phyloP scores from a whole-genome alignment of 2,113 vertebrate genomes.

The Hemiprocne comata region DNA sequence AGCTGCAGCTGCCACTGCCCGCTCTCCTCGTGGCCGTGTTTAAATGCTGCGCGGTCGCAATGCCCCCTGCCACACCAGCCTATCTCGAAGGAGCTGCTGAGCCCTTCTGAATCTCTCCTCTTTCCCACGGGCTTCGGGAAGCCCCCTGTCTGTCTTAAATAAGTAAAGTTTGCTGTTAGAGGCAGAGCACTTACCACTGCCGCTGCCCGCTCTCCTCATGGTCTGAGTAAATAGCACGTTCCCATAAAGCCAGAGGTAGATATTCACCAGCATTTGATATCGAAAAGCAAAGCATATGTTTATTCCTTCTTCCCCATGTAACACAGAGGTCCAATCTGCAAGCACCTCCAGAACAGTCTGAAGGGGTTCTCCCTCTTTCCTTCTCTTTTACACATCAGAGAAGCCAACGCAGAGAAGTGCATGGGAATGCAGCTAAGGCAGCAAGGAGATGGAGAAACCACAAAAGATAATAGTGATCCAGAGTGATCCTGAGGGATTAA shows the following conservation, averaged over 20 bases:
- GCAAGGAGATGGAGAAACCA: background rate
- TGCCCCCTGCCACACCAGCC: too few species aligned
- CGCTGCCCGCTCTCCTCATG: too few species aligned
- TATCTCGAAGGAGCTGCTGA: too few species aligned
- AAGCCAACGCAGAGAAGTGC: background rate
- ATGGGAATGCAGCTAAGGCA: background rate
- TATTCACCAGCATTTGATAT: background rate
- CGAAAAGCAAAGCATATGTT: background rate
- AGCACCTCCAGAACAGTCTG: background rate
- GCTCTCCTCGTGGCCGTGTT: too few species aligned
- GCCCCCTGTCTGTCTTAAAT: too few species aligned
- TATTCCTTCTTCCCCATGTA: background rate
- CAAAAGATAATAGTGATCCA: background rate
- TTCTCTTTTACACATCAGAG: background rate
- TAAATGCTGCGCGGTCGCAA: too few species aligned
- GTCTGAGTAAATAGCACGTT: background rate
- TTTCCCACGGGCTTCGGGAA: too few species aligned
- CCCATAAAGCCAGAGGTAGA: background rate
- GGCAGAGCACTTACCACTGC: too few species aligned
- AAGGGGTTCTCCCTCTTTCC: background rate
- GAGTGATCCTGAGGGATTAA: background rate
- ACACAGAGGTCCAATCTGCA: background rate
- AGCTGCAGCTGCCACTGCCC: too few species aligned
- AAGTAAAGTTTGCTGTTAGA: too few species aligned
- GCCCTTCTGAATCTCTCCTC: too few species aligned